Percentiles rank a stretch among this genome's conserved stretches.
These are phyloP conservation scores for Balearica regulorum DNA, from an alignment of 2,797 vertebrate genomes.

Conservation along the genomic window DNA sequence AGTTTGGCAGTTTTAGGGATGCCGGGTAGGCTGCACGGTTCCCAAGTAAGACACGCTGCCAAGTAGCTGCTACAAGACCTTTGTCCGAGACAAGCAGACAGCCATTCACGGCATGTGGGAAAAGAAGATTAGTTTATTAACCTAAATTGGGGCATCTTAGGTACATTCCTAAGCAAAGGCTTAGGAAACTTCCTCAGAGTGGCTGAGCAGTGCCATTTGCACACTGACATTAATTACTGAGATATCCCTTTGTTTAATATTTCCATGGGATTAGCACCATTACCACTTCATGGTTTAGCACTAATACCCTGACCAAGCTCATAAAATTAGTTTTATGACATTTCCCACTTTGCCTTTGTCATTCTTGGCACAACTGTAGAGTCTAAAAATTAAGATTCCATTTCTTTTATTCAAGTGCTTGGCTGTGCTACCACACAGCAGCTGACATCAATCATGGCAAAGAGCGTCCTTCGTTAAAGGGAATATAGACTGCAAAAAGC, in stretches of 20 bases:
- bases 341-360: slow-evolving; percentile 59
- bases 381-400: slow-evolving; percentile 63
- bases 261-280: slow-evolving; percentile 22
- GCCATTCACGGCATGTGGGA: slow-evolving; percentile 5
- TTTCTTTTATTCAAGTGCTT: slow-evolving; percentile 69
- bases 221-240: slow-evolving; percentile 44
- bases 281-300: slow-evolving; percentile 43
- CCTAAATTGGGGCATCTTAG: neutral
- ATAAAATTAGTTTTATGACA: slow-evolving; percentile 60
- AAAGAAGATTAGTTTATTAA: slow-evolving; percentile 55
- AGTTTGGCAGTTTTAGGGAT: neutral
- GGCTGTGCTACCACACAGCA: slow-evolving; percentile 60
- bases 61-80: neutral
- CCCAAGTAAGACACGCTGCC: neutral
- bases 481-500: slow-evolving; percentile 12
- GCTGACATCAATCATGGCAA: slow-evolving; percentile 72
- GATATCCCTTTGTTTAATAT: slow-evolving; percentile 39
- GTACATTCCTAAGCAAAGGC: slow-evolving; percentile 32
- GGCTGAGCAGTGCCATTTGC: neutral
- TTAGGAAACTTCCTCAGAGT: neutral
- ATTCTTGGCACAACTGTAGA: slow-evolving; percentile 51
- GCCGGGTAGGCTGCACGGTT: neutral
- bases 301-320: slow-evolving; percentile 13
- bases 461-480: slow-evolving; percentile 21
- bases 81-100: neutral